Conservation (phyloP, 2,888 invertebrate species). For the Notodonta ziczac region DNA sequence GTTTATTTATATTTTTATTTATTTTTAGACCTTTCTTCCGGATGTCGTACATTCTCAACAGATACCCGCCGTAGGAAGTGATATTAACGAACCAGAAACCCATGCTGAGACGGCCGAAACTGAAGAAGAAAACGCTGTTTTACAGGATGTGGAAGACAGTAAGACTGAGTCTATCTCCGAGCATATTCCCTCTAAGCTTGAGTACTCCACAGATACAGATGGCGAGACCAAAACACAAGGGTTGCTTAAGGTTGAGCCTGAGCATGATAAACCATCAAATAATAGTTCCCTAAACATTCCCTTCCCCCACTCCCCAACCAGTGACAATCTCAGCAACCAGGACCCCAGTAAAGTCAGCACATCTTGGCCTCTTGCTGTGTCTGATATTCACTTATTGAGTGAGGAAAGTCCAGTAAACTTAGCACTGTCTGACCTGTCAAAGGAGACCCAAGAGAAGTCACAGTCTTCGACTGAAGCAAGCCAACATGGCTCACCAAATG, state of each 20-base stretch:
- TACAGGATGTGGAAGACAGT: conserved; percentile 54
- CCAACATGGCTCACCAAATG: conserved; percentile 43
- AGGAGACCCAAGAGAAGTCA: conserved; percentile 46
- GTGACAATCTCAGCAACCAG: conserved; percentile 56
- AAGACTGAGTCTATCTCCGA: conserved; percentile 76
- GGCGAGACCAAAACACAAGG: conserved; percentile 45
- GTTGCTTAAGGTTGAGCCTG: conserved; percentile 47
- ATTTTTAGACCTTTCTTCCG: conserved; percentile 83
- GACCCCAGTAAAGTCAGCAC: conserved; percentile 61
- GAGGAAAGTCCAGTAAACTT: conserved; percentile 75
- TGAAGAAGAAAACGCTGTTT: conserved; percentile 40
- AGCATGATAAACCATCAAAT: conserved; percentile 49
- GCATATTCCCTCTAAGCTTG: conserved; percentile 70
- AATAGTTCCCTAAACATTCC: conserved; percentile 54
- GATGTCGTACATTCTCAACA: conserved; percentile 82
- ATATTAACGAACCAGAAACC: conserved; percentile 51
- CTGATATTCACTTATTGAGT: conserved; percentile 67
- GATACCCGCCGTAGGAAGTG: conserved; percentile 64
- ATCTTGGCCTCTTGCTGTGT: conserved; percentile 64
- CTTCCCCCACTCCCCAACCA: conserved; percentile 46
- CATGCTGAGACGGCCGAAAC: conserved; percentile 48
- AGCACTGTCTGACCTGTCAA: conserved; percentile 64
- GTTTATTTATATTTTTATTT: conserved; percentile 71
- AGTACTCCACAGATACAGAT: conserved; percentile 66
- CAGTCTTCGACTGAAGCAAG: conserved; percentile 29